Base-by-base conservation (phyloP, 2,888 invertebrate genomes). In the Drosophila nr. medialis region DNA sequence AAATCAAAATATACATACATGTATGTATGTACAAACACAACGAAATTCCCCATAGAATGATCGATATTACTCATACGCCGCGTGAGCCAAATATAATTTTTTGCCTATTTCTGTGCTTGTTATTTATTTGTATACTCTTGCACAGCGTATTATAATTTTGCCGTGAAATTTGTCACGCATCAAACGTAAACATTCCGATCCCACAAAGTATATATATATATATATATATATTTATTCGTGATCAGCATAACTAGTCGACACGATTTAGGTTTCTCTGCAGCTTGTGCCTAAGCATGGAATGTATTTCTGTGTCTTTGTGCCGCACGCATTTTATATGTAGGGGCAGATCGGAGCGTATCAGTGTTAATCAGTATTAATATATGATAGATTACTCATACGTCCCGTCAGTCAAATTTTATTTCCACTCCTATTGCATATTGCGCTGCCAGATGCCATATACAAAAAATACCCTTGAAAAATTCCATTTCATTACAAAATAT, bases 21-120 rank as follows among this genome's bases (percentile, higher is more conserved):
- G 1, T 40, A 27, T 18, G 18, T 15, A 24, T 11, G 11, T n/a
- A 34, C 24, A 48, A 11, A 34, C 45, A 45, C 15, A 45, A 24
- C 24, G 15, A 45, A 45, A 24, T 24, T 24, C 15, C 21, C 45
- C 15, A 15, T 18, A 15, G n/a, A 48, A 29, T 64, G 27, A 50
- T 59, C 30, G 29, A 53, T 53, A 50, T 64, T 50, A 50, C 32
- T 24, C 48, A 63, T 49, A 56, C 56, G 56, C 18, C 36, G 4
- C 21, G 36, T 56, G 48, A 8, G 34, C 6, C 32, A 42, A 40
- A 30, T 24, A 24, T 10, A 24, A 42, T 24, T 30, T 8, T 21
- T 15, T 30, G 56, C 4, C 29, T 58, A 21, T 45, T 58, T 38
- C 32, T 32, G 10, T 11, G 15, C 30, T 15, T 42, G 7, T 11